Base-by-base conservation (phyloP, 2,113 vertebrate species). In the Dasyprocta punctata region DNA sequence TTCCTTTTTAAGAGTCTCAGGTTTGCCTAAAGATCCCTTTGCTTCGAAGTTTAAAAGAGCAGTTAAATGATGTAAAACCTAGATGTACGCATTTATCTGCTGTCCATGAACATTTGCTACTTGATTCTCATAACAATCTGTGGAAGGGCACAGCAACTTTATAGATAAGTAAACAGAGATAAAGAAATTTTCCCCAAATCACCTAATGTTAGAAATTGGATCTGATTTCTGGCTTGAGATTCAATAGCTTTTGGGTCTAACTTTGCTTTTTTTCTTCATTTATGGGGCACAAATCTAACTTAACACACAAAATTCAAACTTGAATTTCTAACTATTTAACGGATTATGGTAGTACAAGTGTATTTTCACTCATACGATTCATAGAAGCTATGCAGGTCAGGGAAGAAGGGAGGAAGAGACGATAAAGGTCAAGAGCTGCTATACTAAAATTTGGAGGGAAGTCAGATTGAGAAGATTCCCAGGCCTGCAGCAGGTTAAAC, bases 111-210 rank as follows among this genome's bases (percentile, higher is more conserved):
- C 24, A 65, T 78, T 96, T 95, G 88, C n/a, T 41, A 92, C 26
- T 89, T 58, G 41, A 52, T 90, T 60, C 38, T 85, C 49, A 28
- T 24, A 83, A 88, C 30, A 92, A 36, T 81, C 38, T 56, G 91
- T 86, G 78, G 81, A 88, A 83, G 60, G 7, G 49, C 12, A 26
- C 12, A n/a, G 12, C 26, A 47, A 54, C 80, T 94, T 91, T 94
- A 54, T 26, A 89, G 89, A 83, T 75, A 60, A 96, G 47, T 47
- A 88, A 86, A 73, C 19, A 52, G 44, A 96, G 58, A 86, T 67
- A 58, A 95, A 56, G 82, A 90, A 41, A 90, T 85, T 93, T 61
- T 11, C 33, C 71, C 75, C 2, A 56, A n/a, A 89, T 78, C 54
- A 71, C n/a, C 41, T 54, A 3, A 30, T 41, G 26, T 87, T 56